A percentile compares a stretch with the other conserved stretches of the same genome.
phyloP scores from a whole-genome alignment of 1,140 invertebrate species.

The Asobara japonica region DNA sequence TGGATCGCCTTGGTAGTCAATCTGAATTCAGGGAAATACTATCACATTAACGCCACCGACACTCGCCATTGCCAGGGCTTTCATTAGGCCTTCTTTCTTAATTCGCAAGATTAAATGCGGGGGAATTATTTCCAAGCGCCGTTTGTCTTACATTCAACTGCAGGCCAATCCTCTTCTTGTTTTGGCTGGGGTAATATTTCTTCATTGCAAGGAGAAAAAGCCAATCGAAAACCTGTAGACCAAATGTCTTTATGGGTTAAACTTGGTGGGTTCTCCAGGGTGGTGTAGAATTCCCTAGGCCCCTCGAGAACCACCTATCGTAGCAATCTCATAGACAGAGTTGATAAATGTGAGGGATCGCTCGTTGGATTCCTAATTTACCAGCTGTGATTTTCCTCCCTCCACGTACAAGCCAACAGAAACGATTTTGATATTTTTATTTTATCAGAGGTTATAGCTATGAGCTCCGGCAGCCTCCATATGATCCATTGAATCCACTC shows the following conservation, averaged over 20 bases:
- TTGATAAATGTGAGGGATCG: slow-evolving; percentile 47
- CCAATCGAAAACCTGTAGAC: slow-evolving; percentile 26
- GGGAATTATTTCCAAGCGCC: not conserved
- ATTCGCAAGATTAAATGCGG: not conserved
- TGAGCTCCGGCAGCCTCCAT: not conserved
- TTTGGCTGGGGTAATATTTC: not conserved
- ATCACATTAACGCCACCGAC: not conserved
- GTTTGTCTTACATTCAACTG: not conserved
- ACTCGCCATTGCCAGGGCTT: not conserved
- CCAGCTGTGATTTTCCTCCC: slow-evolving; percentile 43
- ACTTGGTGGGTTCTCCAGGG: slow-evolving; percentile 36
- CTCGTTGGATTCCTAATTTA: slow-evolving; percentile 47
- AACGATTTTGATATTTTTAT: slow-evolving; percentile 13
- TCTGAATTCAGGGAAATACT: slow-evolving; percentile 2
- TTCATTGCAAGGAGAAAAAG: not conserved
- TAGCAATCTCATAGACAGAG: slow-evolving; percentile 33
- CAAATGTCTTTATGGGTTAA: slow-evolving; percentile 6
- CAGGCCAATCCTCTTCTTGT: not conserved
- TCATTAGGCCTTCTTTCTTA: not conserved
- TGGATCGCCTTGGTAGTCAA: slow-evolving; percentile 21
- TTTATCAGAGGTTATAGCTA: not conserved
- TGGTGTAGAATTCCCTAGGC: slow-evolving; percentile 33
- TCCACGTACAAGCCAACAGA: no score
- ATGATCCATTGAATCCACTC: slow-evolving; percentile 37
- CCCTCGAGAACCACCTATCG: slow-evolving; percentile 23